Base-by-base conservation (phyloP, 2,113 vertebrate species). In the Anas platyrhynchos region DNA sequence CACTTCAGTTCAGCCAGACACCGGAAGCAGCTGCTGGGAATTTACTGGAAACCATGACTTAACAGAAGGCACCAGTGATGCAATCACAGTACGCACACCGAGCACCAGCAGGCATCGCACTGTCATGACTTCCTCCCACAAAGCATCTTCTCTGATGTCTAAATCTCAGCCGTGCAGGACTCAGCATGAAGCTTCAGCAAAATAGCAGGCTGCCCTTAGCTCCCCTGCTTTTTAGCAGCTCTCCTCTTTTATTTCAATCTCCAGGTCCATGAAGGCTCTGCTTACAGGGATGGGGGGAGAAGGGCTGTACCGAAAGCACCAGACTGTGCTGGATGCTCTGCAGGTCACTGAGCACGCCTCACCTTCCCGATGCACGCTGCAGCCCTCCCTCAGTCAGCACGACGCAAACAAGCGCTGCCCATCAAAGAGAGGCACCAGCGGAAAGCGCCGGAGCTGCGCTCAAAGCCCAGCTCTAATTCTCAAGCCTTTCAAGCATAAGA, bases 301-400 rank as follows among this genome's bases (percentile, higher is more conserved):
- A 41, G 29, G 5, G 41, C 0, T 4, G 43, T 7, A 69, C 55
- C 71, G 26, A 62, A 85, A 55, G 50, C 76, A 77, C 59, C 63
- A 36, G 25, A n/a, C n/a, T 38, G 71, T 2, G 36, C 86, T 23
- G 55, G 68, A 82, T 68, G 74, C 62, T 89, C 74, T 2, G 5
- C 20, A 56, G 74, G 77, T 34, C 76, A 50, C 2, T 7, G 0
- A 12, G 20, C n/a, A 26, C 56, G 75, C 34, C 2, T 0, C 90
- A 63, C 54, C 68, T 58, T 36, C 90, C 63, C 0, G 0, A 65
- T 0, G 0, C 43, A 23, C 0, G 0, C 72, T 32, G 76, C 79
- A 62, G 61, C 74, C 58, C 4, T 38, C 34, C 46, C 46, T 32
- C 44, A 22, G 59, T 29, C 83, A 34, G 72, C 34, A 6, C 32